Evolutionary conservation across 2,888 invertebrate genomes (phyloP).

Genomic region (Anarsia innoxiella): DNA sequence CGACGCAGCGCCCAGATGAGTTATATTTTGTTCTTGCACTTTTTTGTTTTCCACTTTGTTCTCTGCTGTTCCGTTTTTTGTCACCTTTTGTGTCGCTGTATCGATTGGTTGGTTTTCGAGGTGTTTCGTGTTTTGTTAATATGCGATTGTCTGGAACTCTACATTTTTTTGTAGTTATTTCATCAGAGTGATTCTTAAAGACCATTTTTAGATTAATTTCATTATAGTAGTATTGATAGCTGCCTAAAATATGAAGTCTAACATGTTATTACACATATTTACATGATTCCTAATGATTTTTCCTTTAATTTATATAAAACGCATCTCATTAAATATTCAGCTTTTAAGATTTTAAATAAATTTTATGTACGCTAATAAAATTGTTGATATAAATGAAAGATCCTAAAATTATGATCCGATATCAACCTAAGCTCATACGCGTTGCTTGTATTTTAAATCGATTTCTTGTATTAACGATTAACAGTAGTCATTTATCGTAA

Average conservation of each 20-base stretch:
- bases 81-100: constrained; percentile 43
- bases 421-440: constrained; percentile 2
- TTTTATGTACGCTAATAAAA: constrained; percentile 10
- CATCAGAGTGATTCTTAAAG: no score
- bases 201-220: no score
- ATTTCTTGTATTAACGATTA: constrained; percentile 17
- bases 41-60: constrained; percentile 42
- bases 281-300: no score
- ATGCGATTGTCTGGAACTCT: no score
- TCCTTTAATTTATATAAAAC: no score
- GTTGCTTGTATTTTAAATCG: not conserved
- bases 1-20: constrained; percentile 40
- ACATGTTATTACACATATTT: constrained; percentile 2
- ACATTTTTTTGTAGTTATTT: no score
- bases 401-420: constrained; percentile 8
- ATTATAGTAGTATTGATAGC: no score
- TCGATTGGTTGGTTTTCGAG: constrained; percentile 35
- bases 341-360: constrained; percentile 1
- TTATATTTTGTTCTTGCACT: constrained; percentile 49
- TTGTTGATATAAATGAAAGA: constrained; percentile 11
- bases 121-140: constrained; percentile 9
- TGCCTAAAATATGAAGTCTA: not conserved
- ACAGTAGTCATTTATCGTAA: constrained; percentile 17
- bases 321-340: constrained; percentile 6
- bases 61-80: constrained; percentile 38